phyloP scores from a whole-genome alignment of 2,113 vertebrate genomes.

The Heterotilapia buettikoferi region DNA sequence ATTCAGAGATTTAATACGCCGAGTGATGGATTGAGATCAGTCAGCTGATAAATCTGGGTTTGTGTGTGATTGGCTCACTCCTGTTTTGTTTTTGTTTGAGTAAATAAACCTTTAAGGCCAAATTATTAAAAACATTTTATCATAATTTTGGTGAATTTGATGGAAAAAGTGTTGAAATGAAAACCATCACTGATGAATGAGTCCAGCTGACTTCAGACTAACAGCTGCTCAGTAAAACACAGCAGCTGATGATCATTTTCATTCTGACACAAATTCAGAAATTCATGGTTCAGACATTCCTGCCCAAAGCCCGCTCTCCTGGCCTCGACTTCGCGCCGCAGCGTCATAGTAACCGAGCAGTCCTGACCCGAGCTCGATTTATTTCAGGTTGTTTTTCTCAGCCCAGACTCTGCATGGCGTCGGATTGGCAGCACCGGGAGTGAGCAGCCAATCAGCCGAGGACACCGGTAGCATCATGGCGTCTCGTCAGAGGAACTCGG shows the following conservation, averaged over 20 bases:
- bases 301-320: neutral
- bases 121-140: neutral
- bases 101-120: neutral
- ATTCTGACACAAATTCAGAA: neutral
- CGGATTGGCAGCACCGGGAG: slow-evolving; percentile 11
- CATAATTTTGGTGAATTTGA: neutral
- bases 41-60: neutral
- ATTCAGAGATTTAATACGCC: fast-evolving
- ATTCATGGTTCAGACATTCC: neutral
- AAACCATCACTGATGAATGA: neutral
- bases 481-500: slow-evolving; percentile 92
- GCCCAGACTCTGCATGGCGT: slow-evolving; percentile 45
- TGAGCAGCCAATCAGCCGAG: slow-evolving; percentile 47
- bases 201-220: neutral
- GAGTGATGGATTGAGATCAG: neutral
- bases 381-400: neutral
- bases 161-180: neutral
- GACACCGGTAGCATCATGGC: slow-evolving; percentile 75
- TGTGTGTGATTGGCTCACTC: neutral
- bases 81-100: neutral
- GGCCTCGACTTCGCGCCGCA: neutral
- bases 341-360: too few species aligned
- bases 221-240: neutral
- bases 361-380: too few species aligned
- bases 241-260: neutral